phyloP scores from a whole-genome alignment of 2,888 invertebrate genomes.

The Miltochrista miniata region DNA sequence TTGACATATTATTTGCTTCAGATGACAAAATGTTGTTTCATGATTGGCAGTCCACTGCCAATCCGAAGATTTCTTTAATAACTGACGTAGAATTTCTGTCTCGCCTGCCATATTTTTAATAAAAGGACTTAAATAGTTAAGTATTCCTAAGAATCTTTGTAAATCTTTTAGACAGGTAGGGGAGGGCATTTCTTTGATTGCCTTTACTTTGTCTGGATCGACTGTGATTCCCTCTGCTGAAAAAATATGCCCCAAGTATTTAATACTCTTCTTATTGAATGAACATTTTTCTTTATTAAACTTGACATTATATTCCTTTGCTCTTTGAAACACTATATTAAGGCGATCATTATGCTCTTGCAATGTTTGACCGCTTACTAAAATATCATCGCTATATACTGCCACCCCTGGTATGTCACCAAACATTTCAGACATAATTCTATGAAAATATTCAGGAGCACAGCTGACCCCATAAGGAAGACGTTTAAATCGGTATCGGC shows the following conservation, averaged over 20 bases:
- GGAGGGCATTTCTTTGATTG: slow-evolving; percentile 19
- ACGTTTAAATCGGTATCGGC: slow-evolving; percentile 15
- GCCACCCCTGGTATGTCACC: slow-evolving; percentile 9
- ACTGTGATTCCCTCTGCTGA: no score
- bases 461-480: slow-evolving; percentile 10
- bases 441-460: slow-evolving; percentile 7
- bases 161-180: slow-evolving; percentile 7
- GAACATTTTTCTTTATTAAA: slow-evolving; percentile 28
- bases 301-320: slow-evolving; percentile 17
- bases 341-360: slow-evolving; percentile 12
- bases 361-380: slow-evolving; percentile 17
- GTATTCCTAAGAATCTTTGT: slow-evolving; percentile 12
- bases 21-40: background rate
- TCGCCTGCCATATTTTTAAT: slow-evolving; percentile 7
- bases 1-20: no score
- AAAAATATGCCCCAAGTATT: slow-evolving; percentile 24
- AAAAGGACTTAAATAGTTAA: slow-evolving; percentile 22
- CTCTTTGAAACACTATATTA: slow-evolving; percentile 18
- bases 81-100: slow-evolving; percentile 3
- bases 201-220: slow-evolving; percentile 19
- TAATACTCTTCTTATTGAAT: slow-evolving; percentile 16
- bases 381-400: slow-evolving; percentile 25
- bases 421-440: slow-evolving; percentile 2
- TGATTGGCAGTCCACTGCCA: slow-evolving; percentile 12
- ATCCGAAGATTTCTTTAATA: slow-evolving; percentile 15